Base-by-base conservation (phyloP, 2,797 vertebrate species). In the Pyrocephalus nanus region DNA sequence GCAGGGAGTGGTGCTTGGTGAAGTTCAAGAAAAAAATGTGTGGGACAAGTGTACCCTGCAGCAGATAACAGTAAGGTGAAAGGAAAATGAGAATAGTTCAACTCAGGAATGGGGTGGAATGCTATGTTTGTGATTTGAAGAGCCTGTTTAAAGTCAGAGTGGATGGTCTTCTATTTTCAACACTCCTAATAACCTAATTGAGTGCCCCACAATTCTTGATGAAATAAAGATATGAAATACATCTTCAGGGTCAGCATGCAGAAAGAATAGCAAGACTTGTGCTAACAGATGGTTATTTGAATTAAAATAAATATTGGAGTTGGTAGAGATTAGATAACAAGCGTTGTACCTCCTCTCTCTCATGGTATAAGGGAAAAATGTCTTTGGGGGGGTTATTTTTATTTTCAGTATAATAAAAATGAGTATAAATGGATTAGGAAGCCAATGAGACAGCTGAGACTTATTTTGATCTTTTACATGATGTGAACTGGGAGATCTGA, bases 1-100 rank as follows among this genome's bases (percentile, higher is more conserved):
- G 34, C 75, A 90, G 75, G 53, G 55, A 47, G 51, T 72, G 70
- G 73, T 79, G 45, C 75, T 88, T 89, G 47, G 29, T 83, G 90
- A 93, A 95, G 50, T 90, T 94, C 53, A 82, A 72, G 83, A 69
- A 27, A 67, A 67, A 67, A 95, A 67, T 61, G 72, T 69, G 69
- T 95, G 92, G 66, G 78, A 82, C 75, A 78, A 69, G 25, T 88
- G 66, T 90, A 30, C 83, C 70, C 50, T 91, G 67, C 67, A 90
- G 67, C 76, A 90, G 54, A 40, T 70, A 86, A 91, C 89, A 95
- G 50, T 76, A 88, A 91, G 73, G 81, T 80, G 86, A 78, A 90
- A 86, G 53, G 64, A 62, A 84, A 75, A 47, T 70, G 18, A 85
- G 67, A 75, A 30, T 10, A 74, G 3, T 34, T 80, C 58, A 83